Conservation (phyloP, 2,888 invertebrate genomes). For the Meliscaeva auricollis region DNA sequence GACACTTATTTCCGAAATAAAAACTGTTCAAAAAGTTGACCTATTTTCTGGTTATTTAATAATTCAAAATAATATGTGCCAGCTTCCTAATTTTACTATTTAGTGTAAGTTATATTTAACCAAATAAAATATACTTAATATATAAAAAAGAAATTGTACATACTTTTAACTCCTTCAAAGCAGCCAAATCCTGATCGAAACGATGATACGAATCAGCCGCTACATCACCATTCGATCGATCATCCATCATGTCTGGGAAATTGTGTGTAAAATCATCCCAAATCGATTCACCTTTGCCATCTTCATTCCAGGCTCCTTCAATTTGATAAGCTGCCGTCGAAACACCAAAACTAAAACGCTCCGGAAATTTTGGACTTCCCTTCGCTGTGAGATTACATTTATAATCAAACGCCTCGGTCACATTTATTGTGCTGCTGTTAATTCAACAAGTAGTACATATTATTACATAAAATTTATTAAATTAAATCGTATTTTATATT, state of each 20-base stretch:
- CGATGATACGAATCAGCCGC: constrained; percentile 87
- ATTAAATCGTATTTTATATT: background rate
- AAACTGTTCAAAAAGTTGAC: too few species aligned
- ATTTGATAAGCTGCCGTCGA: constrained; percentile 80
- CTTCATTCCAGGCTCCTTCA: constrained; percentile 80
- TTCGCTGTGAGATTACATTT: constrained; percentile 54
- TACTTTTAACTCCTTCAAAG: constrained; percentile 85
- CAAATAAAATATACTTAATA: too few species aligned
- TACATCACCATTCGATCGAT: constrained; percentile 85
- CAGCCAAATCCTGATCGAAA: constrained; percentile 86
- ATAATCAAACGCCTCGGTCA: constrained; percentile 24
- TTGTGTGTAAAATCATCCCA: constrained; percentile 84
- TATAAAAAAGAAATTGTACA: background rate
- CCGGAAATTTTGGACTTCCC: constrained; percentile 78
- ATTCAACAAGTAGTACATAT: background rate
- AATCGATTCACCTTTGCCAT: constrained; percentile 85
- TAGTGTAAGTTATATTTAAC: too few species aligned
- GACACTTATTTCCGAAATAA: too few species aligned
- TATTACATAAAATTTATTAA: background rate
- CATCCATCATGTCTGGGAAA: constrained; percentile 82
- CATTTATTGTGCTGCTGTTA: constrained; percentile 23
- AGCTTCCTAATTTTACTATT: too few species aligned
- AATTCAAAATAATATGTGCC: too few species aligned
- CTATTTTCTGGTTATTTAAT: too few species aligned
- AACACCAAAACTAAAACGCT: constrained; percentile 79